A percentile compares a stretch with the other conserved stretches of the same genome.
Conservation (phyloP, 2,888 invertebrate genomes). For the Erebia ligea region DNA sequence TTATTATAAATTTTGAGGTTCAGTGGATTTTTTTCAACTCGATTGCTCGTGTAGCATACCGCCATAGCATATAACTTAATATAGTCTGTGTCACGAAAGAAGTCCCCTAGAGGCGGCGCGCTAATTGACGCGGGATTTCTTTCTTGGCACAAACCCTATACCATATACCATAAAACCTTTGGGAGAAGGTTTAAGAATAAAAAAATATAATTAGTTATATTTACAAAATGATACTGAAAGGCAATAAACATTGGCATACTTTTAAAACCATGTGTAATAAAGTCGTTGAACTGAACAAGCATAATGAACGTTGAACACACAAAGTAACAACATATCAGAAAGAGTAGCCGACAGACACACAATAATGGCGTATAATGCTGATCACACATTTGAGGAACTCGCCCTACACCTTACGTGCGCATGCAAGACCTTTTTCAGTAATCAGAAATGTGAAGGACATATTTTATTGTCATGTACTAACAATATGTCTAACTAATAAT, state of each 20-base stretch:
- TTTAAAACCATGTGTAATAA: background rate
- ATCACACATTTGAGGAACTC: background rate
- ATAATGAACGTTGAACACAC: conserved; percentile 29
- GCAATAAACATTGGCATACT: background rate
- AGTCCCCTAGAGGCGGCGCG: too few species aligned
- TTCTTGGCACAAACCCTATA: too few species aligned
- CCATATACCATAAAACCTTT: too few species aligned
- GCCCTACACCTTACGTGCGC: background rate
- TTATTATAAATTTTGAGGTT: too few species aligned
- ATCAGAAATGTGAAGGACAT: background rate
- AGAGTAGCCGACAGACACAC: conserved; percentile 34
- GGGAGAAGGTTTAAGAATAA: background rate
- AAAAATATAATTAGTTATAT: background rate
- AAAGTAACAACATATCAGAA: conserved; percentile 33
- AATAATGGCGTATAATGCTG: conserved; percentile 28
- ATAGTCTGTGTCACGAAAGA: too few species aligned
- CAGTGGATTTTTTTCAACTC: too few species aligned
- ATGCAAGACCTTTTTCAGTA: background rate
- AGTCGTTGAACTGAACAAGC: conserved; percentile 18
- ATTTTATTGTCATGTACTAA: too few species aligned
- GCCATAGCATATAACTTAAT: too few species aligned
- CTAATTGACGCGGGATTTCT: too few species aligned
- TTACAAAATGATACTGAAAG: background rate
- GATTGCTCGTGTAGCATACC: too few species aligned
- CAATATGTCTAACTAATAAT: too few species aligned